Evolutionary conservation across 2,888 invertebrate species (phyloP).

Genomic region (Drosophila meridionalis): DNA sequence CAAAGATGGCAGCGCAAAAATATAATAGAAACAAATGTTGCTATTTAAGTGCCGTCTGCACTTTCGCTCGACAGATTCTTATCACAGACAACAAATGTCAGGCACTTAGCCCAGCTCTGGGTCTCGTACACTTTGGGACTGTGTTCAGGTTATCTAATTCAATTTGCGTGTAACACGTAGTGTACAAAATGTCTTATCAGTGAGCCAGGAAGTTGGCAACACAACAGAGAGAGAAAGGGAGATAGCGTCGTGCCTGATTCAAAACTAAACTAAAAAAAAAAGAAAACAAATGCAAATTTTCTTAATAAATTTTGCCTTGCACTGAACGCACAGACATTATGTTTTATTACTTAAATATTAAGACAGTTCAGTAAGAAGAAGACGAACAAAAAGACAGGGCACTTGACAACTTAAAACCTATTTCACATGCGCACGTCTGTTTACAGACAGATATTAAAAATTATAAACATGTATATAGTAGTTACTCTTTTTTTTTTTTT

Average conservation of each 20-base stretch:
- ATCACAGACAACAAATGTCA: conserved; percentile 60
- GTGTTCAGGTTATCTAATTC: conserved; percentile 69
- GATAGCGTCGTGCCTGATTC: not conserved
- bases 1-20: conserved; percentile 18
- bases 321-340: conserved; percentile 51
- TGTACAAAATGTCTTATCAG: conserved; percentile 50
- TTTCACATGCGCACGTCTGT: conserved; percentile 77
- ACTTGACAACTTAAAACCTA: conserved; percentile 73
- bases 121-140: conserved; percentile 15
- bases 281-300: conserved; percentile 33
- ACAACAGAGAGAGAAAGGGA: not conserved
- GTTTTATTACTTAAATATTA: conserved; percentile 76
- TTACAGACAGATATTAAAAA: conserved; percentile 52
- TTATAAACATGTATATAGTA: conserved; percentile 19
- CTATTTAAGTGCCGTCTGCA: conserved; percentile 55
- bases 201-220: conserved; percentile 35
- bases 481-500: not conserved
- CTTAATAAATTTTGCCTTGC: conserved; percentile 26
- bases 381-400: conserved; percentile 40
- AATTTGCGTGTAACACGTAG: conserved; percentile 61
- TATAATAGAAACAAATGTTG: not conserved
- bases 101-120: conserved; percentile 29
- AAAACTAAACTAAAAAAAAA: not conserved
- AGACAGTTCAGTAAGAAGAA: conserved; percentile 48
- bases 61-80: conserved; percentile 55